Evolutionary conservation across 2,888 invertebrate genomes (phyloP), one percentile per base, ranked within the genome.

Genomic region (Caenorhabditis zanzibari): DNA sequence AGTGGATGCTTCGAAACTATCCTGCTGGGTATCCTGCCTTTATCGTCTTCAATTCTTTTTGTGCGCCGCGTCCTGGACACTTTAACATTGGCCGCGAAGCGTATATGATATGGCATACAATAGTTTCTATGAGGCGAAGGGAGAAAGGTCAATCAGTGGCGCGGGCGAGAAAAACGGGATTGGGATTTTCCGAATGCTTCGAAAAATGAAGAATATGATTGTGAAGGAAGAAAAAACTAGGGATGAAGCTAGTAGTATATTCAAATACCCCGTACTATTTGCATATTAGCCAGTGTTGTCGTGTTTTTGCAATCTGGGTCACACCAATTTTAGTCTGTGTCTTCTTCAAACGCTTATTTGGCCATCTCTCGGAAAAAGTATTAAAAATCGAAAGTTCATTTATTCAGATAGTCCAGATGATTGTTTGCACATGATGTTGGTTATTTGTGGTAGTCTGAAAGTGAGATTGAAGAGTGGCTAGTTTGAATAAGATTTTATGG

Each of bases 11-110:
- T 69, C 68, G n/a, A 68, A 68, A 52, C 77, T 69, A 63, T 71
- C 79, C 79, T 71, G 79, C 79, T 79, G 79, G 71, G 79, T 79
- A 79, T 79, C 79, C 71, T 71, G 79, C 61, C 79, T 69, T 79
- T 71, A 77, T 77, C 77, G 58, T 63, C 56, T 69, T 44, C 69
- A 71, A 54, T 69, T 56, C 64, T 79, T 71, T 79, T 79, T 79
- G 49, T 64, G 47, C 41, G 72, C 38, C 26, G 72, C 44, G 54
- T 54, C 63, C 24, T 68, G 49, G 44, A 66, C 64, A 66, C 66
- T 66, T 66, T 66, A 54, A 35, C 52, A 32, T 66, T 66, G 66
- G 66, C 68, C 68, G 52, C 22, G 28, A 68, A 52, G 35, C 68
- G 54, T 38, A 49, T 49, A 68, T 76, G 75, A 68, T 68, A 68